Evolutionary conservation across 2,113 vertebrate genomes (phyloP), one percentile per base, ranked within the genome.

Genomic region (Hippocampus abdominalis): DNA sequence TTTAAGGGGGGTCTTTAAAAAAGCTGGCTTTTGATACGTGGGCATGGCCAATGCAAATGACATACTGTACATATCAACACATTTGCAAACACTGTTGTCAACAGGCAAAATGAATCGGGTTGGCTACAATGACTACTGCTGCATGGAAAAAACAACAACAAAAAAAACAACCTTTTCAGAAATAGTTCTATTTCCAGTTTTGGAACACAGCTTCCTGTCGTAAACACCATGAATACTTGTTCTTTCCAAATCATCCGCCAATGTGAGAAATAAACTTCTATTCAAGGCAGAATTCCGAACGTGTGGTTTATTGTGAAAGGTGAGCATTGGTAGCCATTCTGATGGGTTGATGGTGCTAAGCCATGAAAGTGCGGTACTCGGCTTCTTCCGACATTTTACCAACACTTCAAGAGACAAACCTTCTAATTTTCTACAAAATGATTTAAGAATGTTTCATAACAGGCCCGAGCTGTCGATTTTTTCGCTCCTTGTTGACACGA

Each of bases 321-420:
- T 25, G 5, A 56, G 13, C 53, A 56, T 13, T 56, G 3, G 8
- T 67, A 68, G 69, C 56, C 11, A 18, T 73, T 44, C 23, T n/a
- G 67, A 73, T 56, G 71, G 70, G 67, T 75, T 60, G 71, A 69
- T 71, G 71, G 51, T 63, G 69, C 56, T 79, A 46, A 76, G 74
- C 79, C 68, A 74, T 67, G 18, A 70, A 71, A 59, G 72, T 71
- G 71, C 73, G 64, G 78, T 74, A 79, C 84, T 82, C 85, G 75
- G 81, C 79, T 77, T 85, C 67, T 70, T 86, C 67, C 1, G 86
- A 80, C 79, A 84, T 87, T 80, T 86, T 84, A 84, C 75, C 60
- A 46, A 59, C 70, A 82, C 76, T 15, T 72, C 68, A 13, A 44
- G 72, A 81, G 68, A 79, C 75, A 71, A 75, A 39, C 29, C 8